Percentiles rank a stretch among this genome's conserved stretches.
Evolutionary conservation across 2,797 vertebrate species (phyloP).

Genomic region (Typhlichthys eigenmanni): DNA sequence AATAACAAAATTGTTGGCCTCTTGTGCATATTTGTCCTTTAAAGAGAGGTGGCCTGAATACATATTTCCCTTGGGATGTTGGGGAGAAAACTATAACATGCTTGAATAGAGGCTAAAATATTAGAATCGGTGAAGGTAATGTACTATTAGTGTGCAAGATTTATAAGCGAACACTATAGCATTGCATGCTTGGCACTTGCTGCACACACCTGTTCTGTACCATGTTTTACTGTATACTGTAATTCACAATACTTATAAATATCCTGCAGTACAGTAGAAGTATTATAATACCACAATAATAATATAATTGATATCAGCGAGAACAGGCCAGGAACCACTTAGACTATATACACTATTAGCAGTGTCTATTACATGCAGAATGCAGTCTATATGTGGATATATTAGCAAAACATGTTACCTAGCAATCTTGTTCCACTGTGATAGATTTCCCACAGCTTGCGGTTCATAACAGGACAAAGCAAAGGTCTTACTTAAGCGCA

Average conservation of each 20-base stretch:
- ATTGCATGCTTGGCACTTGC: not conserved
- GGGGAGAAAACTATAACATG: conserved; percentile 15
- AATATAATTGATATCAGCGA: too few relatives aligned
- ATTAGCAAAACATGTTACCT: conserved; percentile 54
- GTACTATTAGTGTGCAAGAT: conserved; percentile 11
- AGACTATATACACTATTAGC: too few relatives aligned
- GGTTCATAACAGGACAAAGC: conserved; percentile 45
- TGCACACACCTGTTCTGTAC: too few relatives aligned
- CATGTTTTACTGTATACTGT: too few relatives aligned
- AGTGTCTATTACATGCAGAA: too few relatives aligned
- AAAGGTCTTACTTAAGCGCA: conserved; percentile 70
- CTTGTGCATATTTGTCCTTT: conserved; percentile 33
- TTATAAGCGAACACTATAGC: conserved; percentile 1
- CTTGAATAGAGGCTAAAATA: conserved; percentile 5
- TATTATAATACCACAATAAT: too few relatives aligned
- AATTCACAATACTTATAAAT: too few relatives aligned
- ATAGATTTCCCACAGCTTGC: conserved; percentile 44
- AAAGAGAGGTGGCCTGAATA: conserved; percentile 12
- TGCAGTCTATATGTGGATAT: conserved; percentile 5
- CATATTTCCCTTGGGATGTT: conserved; percentile 8
- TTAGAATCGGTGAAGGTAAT: not conserved
- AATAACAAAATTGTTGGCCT: conserved; percentile 9
- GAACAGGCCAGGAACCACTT: too few relatives aligned
- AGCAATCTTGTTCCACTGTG: conserved; percentile 5
- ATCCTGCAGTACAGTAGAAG: too few relatives aligned